Evolutionary conservation across 37 sponge, comb jelly and placozoan genomes (phyloP).

Genomic region (Beroe forskalii): DNA sequence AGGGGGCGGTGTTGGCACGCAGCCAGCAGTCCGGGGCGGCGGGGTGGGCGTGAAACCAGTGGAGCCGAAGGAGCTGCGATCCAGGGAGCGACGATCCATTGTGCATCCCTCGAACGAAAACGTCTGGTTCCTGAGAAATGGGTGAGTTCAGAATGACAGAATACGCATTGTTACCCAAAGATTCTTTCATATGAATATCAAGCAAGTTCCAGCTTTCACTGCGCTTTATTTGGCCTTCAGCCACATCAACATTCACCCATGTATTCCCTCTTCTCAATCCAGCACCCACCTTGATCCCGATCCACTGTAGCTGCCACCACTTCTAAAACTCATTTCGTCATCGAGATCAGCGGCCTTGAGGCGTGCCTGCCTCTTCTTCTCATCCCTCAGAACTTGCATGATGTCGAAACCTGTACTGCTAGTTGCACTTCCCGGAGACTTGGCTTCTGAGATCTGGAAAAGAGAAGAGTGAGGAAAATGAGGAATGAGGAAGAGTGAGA

Average conservation of each 20-base stretch:
- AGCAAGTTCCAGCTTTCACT: too few relatives aligned
- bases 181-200: too few relatives aligned
- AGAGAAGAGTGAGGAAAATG: not conserved
- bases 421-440: not conserved
- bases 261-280: not conserved
- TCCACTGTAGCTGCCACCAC: not conserved
- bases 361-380: not conserved
- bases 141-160: too few relatives aligned
- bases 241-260: too few relatives aligned
- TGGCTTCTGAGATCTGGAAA: not conserved
- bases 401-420: slow-evolving; percentile 20
- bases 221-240: too few relatives aligned
- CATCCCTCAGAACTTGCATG: slow-evolving; percentile 31
- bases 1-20: not conserved
- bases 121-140: too few relatives aligned
- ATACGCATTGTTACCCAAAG: too few relatives aligned
- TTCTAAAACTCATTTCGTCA: not conserved
- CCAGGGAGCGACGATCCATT: too few relatives aligned
- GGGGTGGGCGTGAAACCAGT: not conserved
- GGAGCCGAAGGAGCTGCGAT: too few relatives aligned
- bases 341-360: not conserved
- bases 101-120: too few relatives aligned
- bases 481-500: too few relatives aligned
- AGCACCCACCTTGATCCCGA: not conserved
- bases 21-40: not conserved